Evolutionary conservation across 53 echinoderm and acorn worm species (phyloP), one percentile per base, ranked within the genome.

Genomic region (Paracentrotus lividus): DNA sequence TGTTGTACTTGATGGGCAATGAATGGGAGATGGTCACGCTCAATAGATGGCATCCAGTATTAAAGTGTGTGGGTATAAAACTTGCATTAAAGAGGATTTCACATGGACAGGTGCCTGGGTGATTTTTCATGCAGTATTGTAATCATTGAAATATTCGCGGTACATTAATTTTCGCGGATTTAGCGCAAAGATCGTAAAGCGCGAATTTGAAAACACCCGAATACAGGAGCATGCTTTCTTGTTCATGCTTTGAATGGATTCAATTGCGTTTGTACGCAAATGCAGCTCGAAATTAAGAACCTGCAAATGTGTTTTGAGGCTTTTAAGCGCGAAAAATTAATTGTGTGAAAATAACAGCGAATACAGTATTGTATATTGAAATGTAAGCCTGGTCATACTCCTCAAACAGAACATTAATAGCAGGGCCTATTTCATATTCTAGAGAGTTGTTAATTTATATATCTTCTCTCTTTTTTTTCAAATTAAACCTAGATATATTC

Each of bases 41-140:
- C 20, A 21, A 40, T 72, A 40, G 36, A 27, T 38, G 12, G 18
- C 16, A 72, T 36, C 15, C 72, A 72, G 4, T 18, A 36, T 4
- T 5, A 32, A n/a, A n/a, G n/a, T n/a, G 40, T 14, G 16, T 38
- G 32, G 40, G 72, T 21, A 40, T 72, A 36, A 38, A 40, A 36
- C 40, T 13, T 18, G 3, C 16, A 8, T 69, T 38, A 31, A 1
- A 72, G n/a, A n/a, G 72, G 72, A 72, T 72, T 72, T 72, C 36
- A 45, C 81, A 81, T n/a, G 38, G 20, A 15, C 42, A 40, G 81
- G 45, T 81, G 26, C 81, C 47, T 81, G 44, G 81, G 0, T 81
- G 81, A 81, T 81, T 81, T n/a, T n/a, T 81, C 38, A 81, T 81
- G 44, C 81, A 0, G 81, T 47, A 10, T 81, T 10, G 26, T 13